Base-by-base conservation (phyloP, 1,140 invertebrate genomes). In the Pissodes strobi region DNA sequence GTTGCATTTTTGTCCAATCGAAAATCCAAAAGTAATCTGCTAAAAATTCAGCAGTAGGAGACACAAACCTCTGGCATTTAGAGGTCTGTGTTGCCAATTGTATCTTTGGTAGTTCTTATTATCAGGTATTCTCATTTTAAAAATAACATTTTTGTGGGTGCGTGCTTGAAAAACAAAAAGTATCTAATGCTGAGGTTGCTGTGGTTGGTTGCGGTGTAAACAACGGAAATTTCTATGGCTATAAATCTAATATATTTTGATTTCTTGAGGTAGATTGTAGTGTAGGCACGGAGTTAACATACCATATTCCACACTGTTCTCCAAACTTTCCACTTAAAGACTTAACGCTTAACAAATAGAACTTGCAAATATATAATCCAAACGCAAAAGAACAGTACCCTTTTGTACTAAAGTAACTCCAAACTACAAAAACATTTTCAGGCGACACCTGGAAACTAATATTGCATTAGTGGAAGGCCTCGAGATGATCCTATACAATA, bases 231-330 rank as follows among this genome's bases (percentile, higher is more conserved):
- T 75, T 66, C 68, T 70, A 73, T 71, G 69, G 68, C 68, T 72
- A 69, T 72, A 69, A 66, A 68, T 72, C 68, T 72, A 73, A 74
- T 68, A 67, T 73, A 74, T 76, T 76, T 76, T 76, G 74, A 76
- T 76, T 76, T 67, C 41, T 69, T 76, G 74, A 76, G 74, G 74
- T 76, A 76, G 74, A 75, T 76, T 75, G 72, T 72, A 71, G 37
- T 63, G 37, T 73, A 68, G 71, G 73, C 74, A 76, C 69, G 65
- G 43, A 68, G 72, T 72, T 72, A 68, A 65, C 62, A 76, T 73
- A 74, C 72, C 72, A 56, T 69, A 73, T 72, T 72, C 64, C 71
- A 66, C 56, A 69, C 56, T 52, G 56, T 74, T 65, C 69, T 67
- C 70, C 62, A 62, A 72, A 75, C 74, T 70, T 75, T 74, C 74